Evolutionary conservation across 2,888 invertebrate genomes (phyloP).

Genomic region (Conomelus anceps): DNA sequence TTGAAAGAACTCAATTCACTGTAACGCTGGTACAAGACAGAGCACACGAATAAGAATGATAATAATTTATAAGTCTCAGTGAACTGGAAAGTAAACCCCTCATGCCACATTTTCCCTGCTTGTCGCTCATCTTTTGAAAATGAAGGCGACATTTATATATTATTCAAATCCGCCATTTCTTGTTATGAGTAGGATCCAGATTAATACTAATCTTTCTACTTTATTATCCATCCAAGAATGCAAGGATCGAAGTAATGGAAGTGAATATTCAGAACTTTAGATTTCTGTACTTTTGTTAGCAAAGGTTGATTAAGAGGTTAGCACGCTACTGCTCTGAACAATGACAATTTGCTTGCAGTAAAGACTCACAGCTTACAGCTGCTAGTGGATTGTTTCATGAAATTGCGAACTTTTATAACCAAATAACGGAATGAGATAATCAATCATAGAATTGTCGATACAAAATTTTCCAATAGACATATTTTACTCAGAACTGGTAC

Average conservation of each 20-base stretch:
- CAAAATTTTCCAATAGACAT: too few species aligned
- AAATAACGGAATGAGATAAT: too few species aligned
- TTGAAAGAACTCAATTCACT: neutral
- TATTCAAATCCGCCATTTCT: neutral
- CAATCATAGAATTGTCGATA: too few species aligned
- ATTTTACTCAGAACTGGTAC: too few species aligned
- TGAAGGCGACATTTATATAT: neutral
- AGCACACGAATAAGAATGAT: too few species aligned
- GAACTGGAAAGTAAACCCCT: neutral
- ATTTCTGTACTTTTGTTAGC: neutral
- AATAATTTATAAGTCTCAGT: neutral
- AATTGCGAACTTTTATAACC: neutral
- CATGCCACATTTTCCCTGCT: neutral
- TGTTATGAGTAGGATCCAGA: neutral
- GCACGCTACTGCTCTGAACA: neutral
- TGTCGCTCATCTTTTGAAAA: neutral
- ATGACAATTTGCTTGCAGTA: constrained; percentile 1
- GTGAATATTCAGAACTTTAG: neutral
- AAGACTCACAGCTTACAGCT: neutral
- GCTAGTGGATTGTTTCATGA: neutral
- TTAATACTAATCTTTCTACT: neutral
- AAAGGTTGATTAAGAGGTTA: neutral
- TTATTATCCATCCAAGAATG: neutral
- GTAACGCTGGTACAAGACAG: neutral
- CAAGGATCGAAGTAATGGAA: too few species aligned